Base-by-base conservation (phyloP, 2,888 invertebrate genomes). In the Neria commutata region DNA sequence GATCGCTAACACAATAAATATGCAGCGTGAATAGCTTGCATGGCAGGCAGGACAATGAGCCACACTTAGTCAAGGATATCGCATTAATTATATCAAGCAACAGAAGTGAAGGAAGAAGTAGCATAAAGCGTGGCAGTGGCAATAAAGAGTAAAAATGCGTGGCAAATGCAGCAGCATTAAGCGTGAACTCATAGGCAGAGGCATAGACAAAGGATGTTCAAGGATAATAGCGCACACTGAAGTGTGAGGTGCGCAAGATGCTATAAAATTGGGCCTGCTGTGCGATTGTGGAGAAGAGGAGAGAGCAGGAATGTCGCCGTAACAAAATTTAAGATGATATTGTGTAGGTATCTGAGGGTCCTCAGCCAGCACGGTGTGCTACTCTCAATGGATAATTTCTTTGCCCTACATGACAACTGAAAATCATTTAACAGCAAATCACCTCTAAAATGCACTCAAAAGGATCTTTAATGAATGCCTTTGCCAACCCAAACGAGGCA, bases 51-150 rank as follows among this genome's bases (percentile, higher is more conserved):
- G 54, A 61, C 64, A 67, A 66, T 53, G 21, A 45, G 55, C 24
- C 47, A 62, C 56, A 62, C 60, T 69, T 65, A 66, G 62, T 59
- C 61, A 65, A 64, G 66, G 65, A 64, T 64, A 64, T 56, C 48
- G 59, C 65, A 66, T 66, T 68, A 67, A 69, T 67, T 67, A 64
- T 64, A 53, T 65, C 64, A 64, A 65, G 66, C 61, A 55, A n/a
- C n/a, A n/a, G n/a, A n/a, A 47, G 17, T 59, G 17, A 16, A 47
- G 26, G 17, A 21, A 17, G 17, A 16, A 47, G 26, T n/a, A 21
- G 16, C n/a, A n/a, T 19, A 24, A 46, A 53, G 40, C n/a, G 21
- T 33, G 49, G 45, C 58, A 53, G 25, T 46, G 25, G 26, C 40
- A 37, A 16, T 37, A 47, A 40, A 52, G 37, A 23, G 33, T 47